Conservation (phyloP, 2,113 vertebrate species). For the Vicugna pacos region DNA sequence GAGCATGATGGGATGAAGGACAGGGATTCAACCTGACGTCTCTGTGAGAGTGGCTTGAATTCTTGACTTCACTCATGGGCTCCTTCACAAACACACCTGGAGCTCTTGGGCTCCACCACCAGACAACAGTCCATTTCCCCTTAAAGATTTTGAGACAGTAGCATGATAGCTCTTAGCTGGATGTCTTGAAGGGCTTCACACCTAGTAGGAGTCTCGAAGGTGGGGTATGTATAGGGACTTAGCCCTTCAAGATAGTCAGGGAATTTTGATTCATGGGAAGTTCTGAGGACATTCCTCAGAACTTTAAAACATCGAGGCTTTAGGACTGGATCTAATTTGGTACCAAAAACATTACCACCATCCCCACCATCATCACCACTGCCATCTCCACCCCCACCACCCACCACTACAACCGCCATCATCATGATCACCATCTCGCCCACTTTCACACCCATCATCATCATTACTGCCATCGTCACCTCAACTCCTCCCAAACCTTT, state of each 20-base stretch:
- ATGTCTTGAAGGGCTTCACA: not conserved
- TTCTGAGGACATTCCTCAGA: not conserved
- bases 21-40: not conserved
- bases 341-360: not conserved
- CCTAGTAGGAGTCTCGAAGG: not conserved
- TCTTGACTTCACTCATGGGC: not conserved
- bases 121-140: not conserved
- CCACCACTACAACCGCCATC: too few species aligned
- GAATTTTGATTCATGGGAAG: not conserved
- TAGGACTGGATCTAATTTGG: not conserved
- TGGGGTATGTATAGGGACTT: not conserved
- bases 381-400: too few species aligned
- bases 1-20: not conserved
- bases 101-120: not conserved
- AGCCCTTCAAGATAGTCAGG: not conserved
- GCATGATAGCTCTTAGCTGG: not conserved
- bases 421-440: not conserved
- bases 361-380: too few species aligned
- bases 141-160: not conserved
- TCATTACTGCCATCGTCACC: not conserved
- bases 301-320: not conserved
- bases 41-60: not conserved
- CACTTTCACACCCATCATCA: not conserved
- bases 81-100: not conserved
- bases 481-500: not conserved